Conservation (phyloP, 2,113 vertebrate species). For the Coptodon bakossiorum region DNA sequence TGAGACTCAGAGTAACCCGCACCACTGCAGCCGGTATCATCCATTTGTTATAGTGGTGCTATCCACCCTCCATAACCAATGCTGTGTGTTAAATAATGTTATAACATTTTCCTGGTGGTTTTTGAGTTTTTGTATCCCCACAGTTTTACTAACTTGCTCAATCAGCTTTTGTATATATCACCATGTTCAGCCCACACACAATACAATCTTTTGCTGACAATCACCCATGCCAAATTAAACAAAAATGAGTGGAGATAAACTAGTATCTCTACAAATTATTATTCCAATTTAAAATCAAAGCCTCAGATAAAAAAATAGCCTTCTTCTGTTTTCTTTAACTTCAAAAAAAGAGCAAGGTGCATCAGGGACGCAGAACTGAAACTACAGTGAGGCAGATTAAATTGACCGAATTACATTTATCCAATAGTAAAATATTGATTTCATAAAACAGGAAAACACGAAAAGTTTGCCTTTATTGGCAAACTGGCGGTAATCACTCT, state of each 20-base stretch:
- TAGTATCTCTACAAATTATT: background rate
- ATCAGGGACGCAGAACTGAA: background rate
- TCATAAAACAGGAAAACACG: background rate
- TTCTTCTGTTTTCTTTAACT: background rate
- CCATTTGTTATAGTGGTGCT: background rate
- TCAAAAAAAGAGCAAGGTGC: background rate
- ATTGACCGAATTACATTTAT: background rate
- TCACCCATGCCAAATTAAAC: background rate
- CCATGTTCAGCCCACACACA: background rate
- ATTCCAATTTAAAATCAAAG: background rate
- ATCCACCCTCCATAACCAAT: background rate
- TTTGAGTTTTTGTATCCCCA: background rate
- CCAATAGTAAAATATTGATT: background rate
- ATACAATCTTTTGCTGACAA: background rate
- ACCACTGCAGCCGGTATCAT: background rate
- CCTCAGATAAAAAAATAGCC: background rate
- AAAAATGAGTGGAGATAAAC: background rate
- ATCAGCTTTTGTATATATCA: background rate
- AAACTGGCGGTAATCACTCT: background rate
- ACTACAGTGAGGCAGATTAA: background rate
- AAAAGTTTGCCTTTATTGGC: background rate
- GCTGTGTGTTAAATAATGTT: background rate
- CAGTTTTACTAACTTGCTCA: background rate
- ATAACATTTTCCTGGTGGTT: background rate
- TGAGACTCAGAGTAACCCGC: background rate